Evolutionary conservation across 2,797 vertebrate species (phyloP).

Genomic region (Cuniculus paca): DNA sequence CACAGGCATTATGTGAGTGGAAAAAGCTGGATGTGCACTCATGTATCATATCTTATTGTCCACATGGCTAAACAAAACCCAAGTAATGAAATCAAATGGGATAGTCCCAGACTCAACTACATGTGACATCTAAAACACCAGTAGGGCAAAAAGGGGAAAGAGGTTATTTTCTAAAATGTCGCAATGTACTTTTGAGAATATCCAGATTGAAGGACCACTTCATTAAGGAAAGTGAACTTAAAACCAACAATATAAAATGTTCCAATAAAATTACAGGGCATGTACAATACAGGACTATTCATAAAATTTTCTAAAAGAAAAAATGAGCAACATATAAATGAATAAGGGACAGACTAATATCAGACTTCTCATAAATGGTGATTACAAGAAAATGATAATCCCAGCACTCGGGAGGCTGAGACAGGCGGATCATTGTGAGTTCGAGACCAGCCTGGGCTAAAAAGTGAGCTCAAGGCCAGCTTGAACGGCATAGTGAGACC

Average conservation of each 20-base stretch:
- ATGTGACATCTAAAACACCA: neutral
- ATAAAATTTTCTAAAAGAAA: neutral
- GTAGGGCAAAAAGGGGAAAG: neutral
- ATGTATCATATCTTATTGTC: neutral
- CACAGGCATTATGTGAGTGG: neutral
- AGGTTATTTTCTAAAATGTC: neutral
- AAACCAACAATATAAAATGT: neutral
- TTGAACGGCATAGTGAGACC: too few relatives aligned
- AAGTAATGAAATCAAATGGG: neutral
- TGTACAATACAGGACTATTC: neutral
- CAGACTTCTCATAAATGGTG: neutral
- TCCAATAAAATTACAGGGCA: neutral
- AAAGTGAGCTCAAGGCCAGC: too few relatives aligned
- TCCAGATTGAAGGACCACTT: neutral
- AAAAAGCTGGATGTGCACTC: neutral
- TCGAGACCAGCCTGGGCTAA: too few relatives aligned
- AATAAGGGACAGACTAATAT: neutral
- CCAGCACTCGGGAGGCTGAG: too few relatives aligned
- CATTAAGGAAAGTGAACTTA: neutral
- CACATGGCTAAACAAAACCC: neutral
- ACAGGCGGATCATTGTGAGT: too few relatives aligned
- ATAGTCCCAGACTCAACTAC: neutral
- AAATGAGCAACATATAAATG: neutral
- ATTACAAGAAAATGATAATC: neutral
- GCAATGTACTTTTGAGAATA: neutral